A percentile compares a stretch with the other conserved stretches of the same genome.
phyloP scores from a whole-genome alignment of 2,888 invertebrate genomes.

The Caprella mutica region DNA sequence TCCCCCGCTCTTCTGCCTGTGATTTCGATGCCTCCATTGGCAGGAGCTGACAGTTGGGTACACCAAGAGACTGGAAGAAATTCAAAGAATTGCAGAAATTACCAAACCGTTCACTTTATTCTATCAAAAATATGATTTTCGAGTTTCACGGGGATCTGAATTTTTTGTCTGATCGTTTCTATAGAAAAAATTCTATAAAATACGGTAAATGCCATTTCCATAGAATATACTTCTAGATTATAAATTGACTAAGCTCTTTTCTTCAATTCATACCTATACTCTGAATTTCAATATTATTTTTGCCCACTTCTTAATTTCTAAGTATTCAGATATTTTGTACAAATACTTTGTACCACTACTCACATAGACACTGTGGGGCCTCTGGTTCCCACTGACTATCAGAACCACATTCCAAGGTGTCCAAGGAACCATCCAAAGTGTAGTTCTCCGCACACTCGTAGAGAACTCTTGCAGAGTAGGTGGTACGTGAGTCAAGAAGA shows the following conservation, averaged over 20 bases:
- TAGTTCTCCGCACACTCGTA: constrained; percentile 75
- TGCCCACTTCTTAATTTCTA: no score
- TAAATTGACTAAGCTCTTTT: no score
- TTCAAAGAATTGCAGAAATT: background rate
- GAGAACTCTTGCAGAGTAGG: constrained; percentile 61
- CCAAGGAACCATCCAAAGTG: constrained; percentile 60
- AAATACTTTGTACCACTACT: constrained; percentile 36
- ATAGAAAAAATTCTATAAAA: no score
- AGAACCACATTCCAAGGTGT: constrained; percentile 55
- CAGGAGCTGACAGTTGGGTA: constrained; percentile 34
- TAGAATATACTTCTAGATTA: no score
- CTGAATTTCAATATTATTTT: no score
- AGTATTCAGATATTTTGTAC: background rate
- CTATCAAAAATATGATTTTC: no score
- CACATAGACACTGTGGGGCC: constrained; percentile 74
- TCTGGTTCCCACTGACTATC: constrained; percentile 74
- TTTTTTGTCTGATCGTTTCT: no score
- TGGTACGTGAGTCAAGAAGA: constrained; percentile 58
- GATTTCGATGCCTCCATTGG: constrained; percentile 36
- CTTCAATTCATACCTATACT: no score
- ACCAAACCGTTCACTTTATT: background rate
- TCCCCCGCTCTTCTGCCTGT: constrained; percentile 50
- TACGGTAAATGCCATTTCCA: no score
- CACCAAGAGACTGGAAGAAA: constrained; percentile 34
- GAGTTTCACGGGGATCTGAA: no score